These are phyloP conservation scores for Bucco capensis DNA, from an alignment of 2,113 vertebrate genomes.

Conservation along the genomic window DNA sequence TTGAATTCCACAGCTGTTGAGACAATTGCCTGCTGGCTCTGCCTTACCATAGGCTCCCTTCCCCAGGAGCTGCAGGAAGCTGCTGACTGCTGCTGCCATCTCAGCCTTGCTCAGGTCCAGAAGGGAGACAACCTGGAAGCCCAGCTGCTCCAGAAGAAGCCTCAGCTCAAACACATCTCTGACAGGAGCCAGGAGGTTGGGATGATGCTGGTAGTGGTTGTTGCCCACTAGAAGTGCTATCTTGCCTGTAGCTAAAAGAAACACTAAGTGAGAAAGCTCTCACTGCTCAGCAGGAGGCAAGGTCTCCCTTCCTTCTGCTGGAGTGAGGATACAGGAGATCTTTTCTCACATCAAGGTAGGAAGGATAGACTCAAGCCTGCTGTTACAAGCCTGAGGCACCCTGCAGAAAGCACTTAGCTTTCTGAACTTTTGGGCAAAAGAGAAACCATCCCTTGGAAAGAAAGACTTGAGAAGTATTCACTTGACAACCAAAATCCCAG, in stretches of 20 bases:
- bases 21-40: neutral
- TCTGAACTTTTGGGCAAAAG: neutral
- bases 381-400: neutral
- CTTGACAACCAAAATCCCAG: neutral
- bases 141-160: constrained; percentile 77
- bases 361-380: neutral
- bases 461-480: neutral
- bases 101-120: constrained; percentile 83
- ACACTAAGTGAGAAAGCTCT: neutral
- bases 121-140: constrained; percentile 84
- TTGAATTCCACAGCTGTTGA: neutral
- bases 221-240: constrained; percentile 87
- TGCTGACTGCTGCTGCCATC: constrained; percentile 76
- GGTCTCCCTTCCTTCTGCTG: neutral
- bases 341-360: neutral
- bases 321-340: neutral
- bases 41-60: constrained; percentile 84
- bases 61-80: constrained; percentile 81
- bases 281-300: neutral
- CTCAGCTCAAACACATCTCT: constrained; percentile 84
- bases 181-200: constrained; percentile 78
- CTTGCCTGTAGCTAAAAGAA: constrained; percentile 80
- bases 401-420: neutral
- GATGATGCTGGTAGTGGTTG: constrained; percentile 80
- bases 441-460: neutral